These are phyloP conservation scores for Pristionchus entomophagus DNA, from an alignment of 2,888 invertebrate genomes.

Conservation along the genomic window DNA sequence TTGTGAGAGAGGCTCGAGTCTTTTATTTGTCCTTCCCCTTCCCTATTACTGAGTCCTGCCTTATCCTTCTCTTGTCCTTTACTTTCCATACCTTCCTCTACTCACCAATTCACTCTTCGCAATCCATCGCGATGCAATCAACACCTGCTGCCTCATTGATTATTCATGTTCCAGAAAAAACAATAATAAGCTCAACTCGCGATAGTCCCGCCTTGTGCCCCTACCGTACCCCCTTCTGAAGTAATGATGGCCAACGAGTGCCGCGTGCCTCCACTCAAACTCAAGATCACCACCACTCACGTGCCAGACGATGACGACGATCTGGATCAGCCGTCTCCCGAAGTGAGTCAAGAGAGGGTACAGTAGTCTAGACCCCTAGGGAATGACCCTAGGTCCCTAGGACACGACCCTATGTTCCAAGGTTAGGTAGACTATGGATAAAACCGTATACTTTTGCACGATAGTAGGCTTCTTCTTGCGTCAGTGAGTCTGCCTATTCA, in stretches of 20 bases:
- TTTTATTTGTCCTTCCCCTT: not conserved
- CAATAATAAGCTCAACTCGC: not conserved
- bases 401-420: no score
- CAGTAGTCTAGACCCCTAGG: no score
- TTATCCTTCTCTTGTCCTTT: not conserved
- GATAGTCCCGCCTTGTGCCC: not conserved
- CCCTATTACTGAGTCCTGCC: conserved; percentile 15
- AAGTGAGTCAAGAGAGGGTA: not conserved
- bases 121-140: not conserved
- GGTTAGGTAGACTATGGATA: no score
- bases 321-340: conserved; percentile 34
- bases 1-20: not conserved
- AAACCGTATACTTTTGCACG: not conserved
- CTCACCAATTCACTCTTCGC: not conserved
- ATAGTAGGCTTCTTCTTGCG: not conserved
- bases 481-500: not conserved
- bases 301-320: not conserved
- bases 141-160: not conserved
- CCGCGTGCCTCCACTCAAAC: conserved; percentile 25
- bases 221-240: conserved; percentile 9
- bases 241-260: not conserved
- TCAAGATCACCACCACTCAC: not conserved
- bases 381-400: no score
- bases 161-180: conserved; percentile 1
- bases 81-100: not conserved